Percentiles rank a stretch among this genome's conserved stretches.
Conservation (phyloP, 2,888 invertebrate species). For the Cheilosia urbana region DNA sequence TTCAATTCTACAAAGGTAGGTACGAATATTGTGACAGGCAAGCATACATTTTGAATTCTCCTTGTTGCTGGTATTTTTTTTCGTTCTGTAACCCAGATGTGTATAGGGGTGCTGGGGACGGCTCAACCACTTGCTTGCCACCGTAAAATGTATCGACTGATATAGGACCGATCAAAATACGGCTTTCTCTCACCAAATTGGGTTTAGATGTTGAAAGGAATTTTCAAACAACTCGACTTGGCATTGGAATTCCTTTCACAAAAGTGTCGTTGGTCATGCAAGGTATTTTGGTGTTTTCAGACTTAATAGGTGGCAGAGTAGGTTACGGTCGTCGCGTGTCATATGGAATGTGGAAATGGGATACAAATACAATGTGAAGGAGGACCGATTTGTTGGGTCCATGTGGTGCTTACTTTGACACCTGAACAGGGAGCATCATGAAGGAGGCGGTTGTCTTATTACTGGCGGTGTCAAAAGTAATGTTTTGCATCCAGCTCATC, state of each 20-base stretch:
- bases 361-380: no score
- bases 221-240: constrained; percentile 20
- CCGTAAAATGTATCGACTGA: constrained; percentile 9
- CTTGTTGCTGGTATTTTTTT: no score
- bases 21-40: not conserved
- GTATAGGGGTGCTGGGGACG: not conserved
- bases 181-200: not conserved
- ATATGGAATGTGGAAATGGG: no score
- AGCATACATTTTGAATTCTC: not conserved
- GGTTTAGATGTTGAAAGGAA: constrained; percentile 4
- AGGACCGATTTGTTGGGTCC: no score
- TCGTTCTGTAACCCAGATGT: not conserved
- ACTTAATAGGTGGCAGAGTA: no score
- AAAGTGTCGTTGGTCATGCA: not conserved
- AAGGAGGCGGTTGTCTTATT: no score
- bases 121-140: constrained; percentile 36
- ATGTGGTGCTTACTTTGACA: no score
- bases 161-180: constrained; percentile 10
- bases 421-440: no score
- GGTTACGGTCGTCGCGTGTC: no score
- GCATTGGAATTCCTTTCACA: constrained; percentile 1
- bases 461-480: no score
- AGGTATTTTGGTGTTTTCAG: no score
- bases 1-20: constrained; percentile 13
- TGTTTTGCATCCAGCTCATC: no score